Evolutionary conservation across 2,888 invertebrate genomes (phyloP).

Genomic region (Sinotaia quadrata): DNA sequence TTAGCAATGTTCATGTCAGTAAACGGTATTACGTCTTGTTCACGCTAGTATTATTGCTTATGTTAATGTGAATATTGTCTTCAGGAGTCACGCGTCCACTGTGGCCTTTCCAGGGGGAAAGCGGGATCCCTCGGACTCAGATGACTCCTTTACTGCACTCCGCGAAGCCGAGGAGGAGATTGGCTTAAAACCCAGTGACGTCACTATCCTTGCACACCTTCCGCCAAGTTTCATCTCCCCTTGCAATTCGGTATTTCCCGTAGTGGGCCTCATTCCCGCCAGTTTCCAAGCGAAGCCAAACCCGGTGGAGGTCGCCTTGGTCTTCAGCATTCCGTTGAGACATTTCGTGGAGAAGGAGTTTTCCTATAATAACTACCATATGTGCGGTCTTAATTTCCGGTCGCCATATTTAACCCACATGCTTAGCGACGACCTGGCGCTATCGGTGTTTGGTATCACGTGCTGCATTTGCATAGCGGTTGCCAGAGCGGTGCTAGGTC

Average conservation of each 20-base stretch:
- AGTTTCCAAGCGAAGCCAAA: conserved; percentile 59
- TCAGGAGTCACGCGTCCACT: conserved; percentile 58
- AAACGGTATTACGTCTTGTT: no score
- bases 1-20: no score
- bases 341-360: conserved; percentile 53
- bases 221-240: conserved; percentile 50
- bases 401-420: conserved; percentile 47
- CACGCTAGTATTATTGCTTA: no score
- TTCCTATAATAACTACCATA: not conserved
- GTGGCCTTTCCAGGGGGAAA: conserved; percentile 69
- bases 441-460: conserved; percentile 61
- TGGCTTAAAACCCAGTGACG: conserved; percentile 54
- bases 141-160: conserved; percentile 61
- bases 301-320: conserved; percentile 60
- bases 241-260: conserved; percentile 57
- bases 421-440: conserved; percentile 39
- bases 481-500: conserved; percentile 15
- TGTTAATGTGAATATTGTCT: no score
- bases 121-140: conserved; percentile 55
- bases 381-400: conserved; percentile 10
- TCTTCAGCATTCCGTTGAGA: conserved; percentile 61
- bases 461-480: conserved; percentile 46
- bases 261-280: conserved; percentile 57
- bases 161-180: conserved; percentile 70
- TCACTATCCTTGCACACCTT: conserved; percentile 56